Conservation (phyloP, 2,888 invertebrate species). For the Lasiommata megera region DNA sequence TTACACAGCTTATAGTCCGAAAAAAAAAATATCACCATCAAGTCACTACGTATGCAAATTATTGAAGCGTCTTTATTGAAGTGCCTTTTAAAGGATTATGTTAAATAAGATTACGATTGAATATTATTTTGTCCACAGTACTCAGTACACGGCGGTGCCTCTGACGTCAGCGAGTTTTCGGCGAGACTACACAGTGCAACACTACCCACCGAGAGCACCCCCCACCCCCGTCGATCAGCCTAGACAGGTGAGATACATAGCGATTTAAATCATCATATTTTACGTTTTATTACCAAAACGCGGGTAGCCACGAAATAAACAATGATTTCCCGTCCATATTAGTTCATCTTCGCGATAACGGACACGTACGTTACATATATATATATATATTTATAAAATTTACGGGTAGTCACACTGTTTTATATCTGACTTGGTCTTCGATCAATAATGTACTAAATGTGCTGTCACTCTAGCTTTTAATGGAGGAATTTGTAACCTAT, state of each 20-base stretch:
- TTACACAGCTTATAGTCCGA: too few species aligned
- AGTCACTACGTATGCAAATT: too few species aligned
- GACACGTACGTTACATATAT: too few species aligned
- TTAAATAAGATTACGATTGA: too few species aligned
- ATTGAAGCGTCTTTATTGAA: too few species aligned
- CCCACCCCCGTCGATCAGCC: constrained; percentile 59
- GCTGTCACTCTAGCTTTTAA: too few species aligned
- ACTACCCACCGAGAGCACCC: constrained; percentile 59
- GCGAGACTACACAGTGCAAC: constrained; percentile 59
- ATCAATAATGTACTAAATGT: too few species aligned
- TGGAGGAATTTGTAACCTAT: too few species aligned
- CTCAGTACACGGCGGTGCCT: constrained; percentile 51
- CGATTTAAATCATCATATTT: background rate
- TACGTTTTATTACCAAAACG: background rate
- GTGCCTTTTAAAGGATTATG: too few species aligned
- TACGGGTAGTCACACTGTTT: background rate
- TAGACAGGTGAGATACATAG: constrained; percentile 53
- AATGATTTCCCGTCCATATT: background rate
- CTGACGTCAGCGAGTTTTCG: constrained; percentile 53
- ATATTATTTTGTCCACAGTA: constrained; percentile 45
- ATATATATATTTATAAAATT: background rate
- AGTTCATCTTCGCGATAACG: too few species aligned
- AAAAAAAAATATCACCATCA: too few species aligned
- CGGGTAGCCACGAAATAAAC: background rate
- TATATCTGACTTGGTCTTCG: background rate